These are phyloP conservation scores for Antedon mediterranea DNA, from an alignment of 53 echinoderm and acorn worm species.

Conservation along the genomic window DNA sequence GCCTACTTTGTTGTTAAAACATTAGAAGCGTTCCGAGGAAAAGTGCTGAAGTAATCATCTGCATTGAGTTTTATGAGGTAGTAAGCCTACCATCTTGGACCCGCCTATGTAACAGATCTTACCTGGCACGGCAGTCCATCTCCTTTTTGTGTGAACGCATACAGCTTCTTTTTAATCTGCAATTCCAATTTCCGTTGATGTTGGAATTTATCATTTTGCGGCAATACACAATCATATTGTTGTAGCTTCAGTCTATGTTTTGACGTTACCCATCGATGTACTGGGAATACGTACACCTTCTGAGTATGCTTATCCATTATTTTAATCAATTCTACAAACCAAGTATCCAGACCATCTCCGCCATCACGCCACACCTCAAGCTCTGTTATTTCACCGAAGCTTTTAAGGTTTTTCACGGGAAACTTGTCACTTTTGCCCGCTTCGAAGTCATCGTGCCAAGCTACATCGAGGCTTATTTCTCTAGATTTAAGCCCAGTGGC, in stretches of 20 bases:
- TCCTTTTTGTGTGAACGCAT: constrained; percentile 39
- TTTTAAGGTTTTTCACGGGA: constrained; percentile 8
- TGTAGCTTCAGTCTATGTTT: constrained; percentile 4
- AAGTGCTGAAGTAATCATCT: too few relatives aligned
- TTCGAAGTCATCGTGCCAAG: constrained; percentile 31
- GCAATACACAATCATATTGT: constrained; percentile 29
- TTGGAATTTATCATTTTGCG: constrained; percentile 27
- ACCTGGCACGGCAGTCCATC: constrained; percentile 45
- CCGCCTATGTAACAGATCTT: too few relatives aligned
- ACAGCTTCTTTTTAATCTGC: constrained; percentile 35
- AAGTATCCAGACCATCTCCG: constrained; percentile 33
- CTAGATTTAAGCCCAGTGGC: constrained; percentile 5
- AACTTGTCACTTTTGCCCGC: constrained; percentile 21
- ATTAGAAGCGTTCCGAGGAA: too few relatives aligned
- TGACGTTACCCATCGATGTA: constrained; percentile 70
- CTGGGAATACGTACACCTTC: constrained; percentile 40
- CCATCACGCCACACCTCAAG: constrained; percentile 65
- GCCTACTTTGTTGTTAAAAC: too few relatives aligned
- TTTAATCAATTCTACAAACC: constrained; percentile 61
- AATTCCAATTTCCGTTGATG: constrained; percentile 34
- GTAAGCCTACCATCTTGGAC: too few relatives aligned
- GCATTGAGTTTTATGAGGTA: too few relatives aligned
- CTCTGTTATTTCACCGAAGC: constrained; percentile 45
- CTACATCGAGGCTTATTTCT: constrained; percentile 8
- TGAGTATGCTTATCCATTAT: constrained; percentile 11